Evolutionary conservation across 2,888 invertebrate species (phyloP).

Genomic region (Thalpophila matura): DNA sequence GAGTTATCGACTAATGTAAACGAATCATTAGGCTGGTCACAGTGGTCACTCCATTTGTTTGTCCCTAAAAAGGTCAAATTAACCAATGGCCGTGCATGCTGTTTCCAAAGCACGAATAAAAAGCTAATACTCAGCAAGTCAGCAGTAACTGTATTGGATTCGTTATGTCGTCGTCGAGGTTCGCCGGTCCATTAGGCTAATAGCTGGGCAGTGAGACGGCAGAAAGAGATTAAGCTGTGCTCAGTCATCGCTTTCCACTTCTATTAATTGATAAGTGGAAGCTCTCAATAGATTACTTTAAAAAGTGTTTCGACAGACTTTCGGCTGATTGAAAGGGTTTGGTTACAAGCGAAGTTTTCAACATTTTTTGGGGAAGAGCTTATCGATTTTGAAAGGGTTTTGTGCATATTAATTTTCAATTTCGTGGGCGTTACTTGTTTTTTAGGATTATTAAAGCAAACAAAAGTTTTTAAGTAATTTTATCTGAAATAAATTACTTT

Average conservation of each 20-base stretch:
- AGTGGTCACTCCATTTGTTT: constrained; percentile 31
- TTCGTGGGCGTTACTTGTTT: background rate
- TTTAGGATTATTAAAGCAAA: background rate
- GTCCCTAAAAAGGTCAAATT: constrained; percentile 34
- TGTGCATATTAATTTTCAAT: constrained; percentile 29
- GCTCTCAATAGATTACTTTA: constrained; percentile 71
- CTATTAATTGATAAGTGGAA: constrained; percentile 82
- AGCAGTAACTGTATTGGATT: constrained; percentile 77
- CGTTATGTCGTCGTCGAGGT: constrained; percentile 71
- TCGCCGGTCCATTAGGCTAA: constrained; percentile 84
- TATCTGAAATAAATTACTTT: background rate
- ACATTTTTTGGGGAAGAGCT: constrained; percentile 15
- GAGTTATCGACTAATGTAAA: constrained; percentile 44
- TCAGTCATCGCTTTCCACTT: constrained; percentile 81
- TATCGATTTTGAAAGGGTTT: constrained; percentile 37
- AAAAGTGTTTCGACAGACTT: constrained; percentile 54
- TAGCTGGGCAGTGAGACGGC: constrained; percentile 84
- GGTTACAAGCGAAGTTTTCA: constrained; percentile 20
- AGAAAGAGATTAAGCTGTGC: constrained; percentile 84
- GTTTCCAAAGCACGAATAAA: constrained; percentile 44
- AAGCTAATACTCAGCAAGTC: constrained; percentile 64
- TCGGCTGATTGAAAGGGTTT: constrained; percentile 49
- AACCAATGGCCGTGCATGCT: constrained; percentile 32
- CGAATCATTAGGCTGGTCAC: constrained; percentile 40
- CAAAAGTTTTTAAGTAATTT: background rate